These are phyloP conservation scores for Lutjanus erythropterus DNA, from an alignment of 2,113 vertebrate genomes.

Conservation along the genomic window DNA sequence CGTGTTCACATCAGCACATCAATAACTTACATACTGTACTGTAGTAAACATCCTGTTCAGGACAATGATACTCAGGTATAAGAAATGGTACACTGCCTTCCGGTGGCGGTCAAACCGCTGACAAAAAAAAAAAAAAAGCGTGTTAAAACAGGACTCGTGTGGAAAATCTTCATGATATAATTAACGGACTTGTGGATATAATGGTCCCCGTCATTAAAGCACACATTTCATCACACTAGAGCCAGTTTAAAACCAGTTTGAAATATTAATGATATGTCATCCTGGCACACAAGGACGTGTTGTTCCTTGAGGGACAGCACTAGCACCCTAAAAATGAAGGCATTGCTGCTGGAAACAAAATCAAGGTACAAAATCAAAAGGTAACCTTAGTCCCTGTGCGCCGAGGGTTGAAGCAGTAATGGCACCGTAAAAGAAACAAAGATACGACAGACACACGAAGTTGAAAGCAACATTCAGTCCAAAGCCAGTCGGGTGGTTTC, in stretches of 20 bases:
- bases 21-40: constrained; percentile 84
- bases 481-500: constrained; percentile 20
- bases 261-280: constrained; percentile 48
- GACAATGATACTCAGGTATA: constrained; percentile 66
- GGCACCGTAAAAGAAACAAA: constrained; percentile 58
- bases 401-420: constrained; percentile 35
- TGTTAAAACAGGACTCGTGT: constrained; percentile 21
- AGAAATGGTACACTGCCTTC: constrained; percentile 54
- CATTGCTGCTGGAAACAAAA: constrained; percentile 38
- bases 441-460: constrained; percentile 7
- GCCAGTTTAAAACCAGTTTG: constrained; percentile 38
- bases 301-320: constrained; percentile 29
- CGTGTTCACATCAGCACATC: constrained; percentile 78
- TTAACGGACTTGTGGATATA: not conserved
- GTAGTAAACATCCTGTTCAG: constrained; percentile 72
- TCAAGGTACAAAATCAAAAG: constrained; percentile 19
- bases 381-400: not conserved
- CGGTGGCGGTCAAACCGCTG: constrained; percentile 19
- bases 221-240: constrained; percentile 20
- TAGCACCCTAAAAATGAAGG: constrained; percentile 66
- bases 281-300: constrained; percentile 27
- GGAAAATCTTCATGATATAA: constrained; percentile 5
- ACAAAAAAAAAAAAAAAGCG: constrained; percentile 31
- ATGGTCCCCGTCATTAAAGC: not conserved
- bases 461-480: constrained; percentile 59